Evolutionary conservation across 64 coral and sea anemone genomes (phyloP), one percentile per base, ranked within the genome.

Genomic region (Astreopora myriophthalma): DNA sequence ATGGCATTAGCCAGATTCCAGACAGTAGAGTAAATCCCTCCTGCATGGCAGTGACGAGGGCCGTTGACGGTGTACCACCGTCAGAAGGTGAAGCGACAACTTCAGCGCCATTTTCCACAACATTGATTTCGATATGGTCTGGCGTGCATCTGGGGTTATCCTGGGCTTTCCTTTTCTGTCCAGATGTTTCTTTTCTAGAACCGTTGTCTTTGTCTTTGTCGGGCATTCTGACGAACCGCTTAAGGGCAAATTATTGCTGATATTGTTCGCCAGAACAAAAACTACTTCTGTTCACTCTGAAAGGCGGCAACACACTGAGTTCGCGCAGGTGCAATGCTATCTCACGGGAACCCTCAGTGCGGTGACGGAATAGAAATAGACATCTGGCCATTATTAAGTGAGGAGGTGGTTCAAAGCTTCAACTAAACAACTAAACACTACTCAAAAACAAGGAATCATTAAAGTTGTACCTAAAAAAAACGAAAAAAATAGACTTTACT

Each of bases 1-100:
- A 86, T 49, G 83, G 83, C 63, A 70, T 85, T 85, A 86, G 83
- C 63, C 83, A 86, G n/a, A 46, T 22, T 85, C 8, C 65, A 16
- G 81, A 85, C 24, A 70, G 19, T 69, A 25, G 64, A 28, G 65
- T 35, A 86, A 86, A 69, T 8, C 83, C 81, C 40, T 85, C 65
- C 19, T 86, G 64, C 19, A 86, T 86, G 64, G 46, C 65, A 48
- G 20, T n/a, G 19, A 37, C 40, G 6, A 69, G 22, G 36, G 42
- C 37, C 0, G 12, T 14, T 22, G 38, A 69, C 27, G 38, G 12
- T 28, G 0, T 13, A 11, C 5, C 48, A 14, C 48, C 71, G 4
- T 74, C 16, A 2, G 19, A n/a, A 40, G 37, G 34, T 29, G 16
- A n/a, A 6, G 28, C 83, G 48, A 63, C 83, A 86, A 70, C 70